These are phyloP conservation scores for Drosophila pseudoobscura DNA, from an alignment of 1,140 invertebrate species.

Conservation along the genomic window DNA sequence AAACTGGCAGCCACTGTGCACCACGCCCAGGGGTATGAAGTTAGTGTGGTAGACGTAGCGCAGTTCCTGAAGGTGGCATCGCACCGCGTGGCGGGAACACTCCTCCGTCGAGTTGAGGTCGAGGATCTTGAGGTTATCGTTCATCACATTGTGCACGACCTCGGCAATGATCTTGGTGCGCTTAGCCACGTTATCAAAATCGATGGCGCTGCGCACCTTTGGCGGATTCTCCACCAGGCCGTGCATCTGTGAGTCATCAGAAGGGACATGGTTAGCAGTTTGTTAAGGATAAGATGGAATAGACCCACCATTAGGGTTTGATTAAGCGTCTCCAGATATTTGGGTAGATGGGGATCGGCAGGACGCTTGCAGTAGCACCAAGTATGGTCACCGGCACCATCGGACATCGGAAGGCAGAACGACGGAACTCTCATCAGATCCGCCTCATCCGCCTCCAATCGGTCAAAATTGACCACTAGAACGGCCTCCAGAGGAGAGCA, in stretches of 20 bases:
- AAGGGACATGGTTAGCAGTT: neutral
- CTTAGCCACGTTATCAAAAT: slow-evolving; percentile 72
- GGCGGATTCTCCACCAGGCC: slow-evolving; percentile 69
- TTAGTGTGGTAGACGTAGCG: slow-evolving; percentile 70
- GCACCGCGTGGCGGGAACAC: slow-evolving; percentile 82
- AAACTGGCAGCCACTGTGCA: slow-evolving; percentile 86
- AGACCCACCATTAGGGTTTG: slow-evolving; percentile 55
- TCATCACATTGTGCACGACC: slow-evolving; percentile 57
- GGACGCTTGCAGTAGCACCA: slow-evolving; percentile 74
- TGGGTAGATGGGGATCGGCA: slow-evolving; percentile 52
- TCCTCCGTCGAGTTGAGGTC: slow-evolving; percentile 75
- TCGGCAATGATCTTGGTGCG: slow-evolving; percentile 66
- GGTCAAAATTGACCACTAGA: slow-evolving; percentile 73
- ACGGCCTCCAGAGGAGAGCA: slow-evolving; percentile 67
- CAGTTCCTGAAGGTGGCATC: slow-evolving; percentile 83
- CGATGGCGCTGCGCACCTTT: slow-evolving; percentile 59
- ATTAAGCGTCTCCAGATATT: slow-evolving; percentile 58
- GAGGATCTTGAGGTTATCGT: slow-evolving; percentile 46
- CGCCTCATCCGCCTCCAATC: slow-evolving; percentile 10
- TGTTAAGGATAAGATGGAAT: neutral
- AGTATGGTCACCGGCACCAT: slow-evolving; percentile 5
- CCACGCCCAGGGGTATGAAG: slow-evolving; percentile 85
- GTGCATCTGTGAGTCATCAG: slow-evolving; percentile 27
- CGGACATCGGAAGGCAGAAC: slow-evolving; percentile 1
- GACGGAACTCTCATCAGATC: slow-evolving; percentile 55